These are phyloP conservation scores for Rhea pennata DNA, from an alignment of 2,113 vertebrate species.

Conservation along the genomic window DNA sequence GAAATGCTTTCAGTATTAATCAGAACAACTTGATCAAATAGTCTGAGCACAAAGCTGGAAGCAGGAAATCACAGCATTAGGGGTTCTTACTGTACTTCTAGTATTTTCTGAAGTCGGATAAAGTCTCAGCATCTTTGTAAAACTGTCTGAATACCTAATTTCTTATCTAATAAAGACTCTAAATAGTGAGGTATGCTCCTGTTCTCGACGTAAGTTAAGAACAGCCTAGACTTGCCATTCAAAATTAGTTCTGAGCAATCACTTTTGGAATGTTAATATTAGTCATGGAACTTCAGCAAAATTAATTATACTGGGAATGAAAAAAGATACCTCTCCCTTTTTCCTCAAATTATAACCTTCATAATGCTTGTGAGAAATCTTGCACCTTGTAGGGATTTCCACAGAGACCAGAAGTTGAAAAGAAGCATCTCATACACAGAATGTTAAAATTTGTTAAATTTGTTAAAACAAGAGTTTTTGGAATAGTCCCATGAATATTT, in stretches of 20 bases:
- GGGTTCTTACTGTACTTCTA: not conserved
- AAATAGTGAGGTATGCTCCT: not conserved
- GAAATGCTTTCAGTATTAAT: not conserved
- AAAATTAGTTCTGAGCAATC: not conserved
- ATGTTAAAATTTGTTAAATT: not conserved
- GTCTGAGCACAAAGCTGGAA: not conserved
- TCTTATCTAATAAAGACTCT: not conserved
- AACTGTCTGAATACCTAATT: not conserved
- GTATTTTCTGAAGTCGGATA: not conserved
- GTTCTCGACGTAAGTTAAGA: not conserved
- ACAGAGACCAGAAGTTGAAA: not conserved
- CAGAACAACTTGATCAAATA: not conserved
- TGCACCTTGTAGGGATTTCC: not conserved
- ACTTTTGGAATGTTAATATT: not conserved
- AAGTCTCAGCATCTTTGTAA: not conserved
- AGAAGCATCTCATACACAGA: not conserved
- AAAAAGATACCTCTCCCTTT: not conserved
- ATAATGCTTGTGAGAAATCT: not conserved
- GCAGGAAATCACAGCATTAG: not conserved
- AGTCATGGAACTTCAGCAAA: not conserved
- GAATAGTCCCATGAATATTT: not conserved
- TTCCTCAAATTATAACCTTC: not conserved
- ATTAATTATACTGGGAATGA: not conserved
- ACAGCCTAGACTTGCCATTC: not conserved
- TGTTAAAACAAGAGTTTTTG: not conserved